Conservation (phyloP, 2,113 vertebrate species). For the Notechis scutatus region DNA sequence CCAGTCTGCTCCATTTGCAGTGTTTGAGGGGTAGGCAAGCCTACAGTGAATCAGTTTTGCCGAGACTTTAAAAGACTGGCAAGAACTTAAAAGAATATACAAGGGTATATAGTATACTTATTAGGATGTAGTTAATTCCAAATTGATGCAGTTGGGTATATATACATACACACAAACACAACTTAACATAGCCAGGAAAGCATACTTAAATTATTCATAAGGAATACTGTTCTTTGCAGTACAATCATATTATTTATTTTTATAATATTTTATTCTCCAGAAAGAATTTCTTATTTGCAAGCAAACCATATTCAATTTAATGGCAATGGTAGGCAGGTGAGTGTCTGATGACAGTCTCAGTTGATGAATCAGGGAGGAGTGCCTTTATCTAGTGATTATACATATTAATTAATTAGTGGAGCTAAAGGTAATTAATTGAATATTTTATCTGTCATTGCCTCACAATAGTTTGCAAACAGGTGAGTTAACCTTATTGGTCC, state of each 20-base stretch:
- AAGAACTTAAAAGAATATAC: neutral
- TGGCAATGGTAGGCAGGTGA: neutral
- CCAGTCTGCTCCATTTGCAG: fast-evolving
- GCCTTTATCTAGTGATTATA: neutral
- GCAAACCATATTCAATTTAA: neutral
- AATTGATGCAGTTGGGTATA: neutral
- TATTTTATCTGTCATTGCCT: neutral
- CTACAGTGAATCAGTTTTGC: neutral
- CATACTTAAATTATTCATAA: neutral
- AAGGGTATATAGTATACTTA: neutral
- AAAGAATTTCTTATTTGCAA: neutral
- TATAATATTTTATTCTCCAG: neutral
- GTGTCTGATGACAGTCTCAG: neutral
- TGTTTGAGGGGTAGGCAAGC: constrained; percentile 11
- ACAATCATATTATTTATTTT: neutral
- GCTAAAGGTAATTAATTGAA: neutral
- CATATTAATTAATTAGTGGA: neutral
- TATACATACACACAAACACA: neutral
- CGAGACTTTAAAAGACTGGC: neutral
- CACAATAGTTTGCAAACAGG: neutral
- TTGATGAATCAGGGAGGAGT: neutral
- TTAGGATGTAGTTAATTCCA: neutral
- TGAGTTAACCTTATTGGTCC: neutral
- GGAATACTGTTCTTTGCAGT: neutral
- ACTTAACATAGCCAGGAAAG: neutral